Evolutionary conservation across 2,113 vertebrate genomes (phyloP), one percentile per base, ranked within the genome.

Genomic region (Platysternon megacephalum): DNA sequence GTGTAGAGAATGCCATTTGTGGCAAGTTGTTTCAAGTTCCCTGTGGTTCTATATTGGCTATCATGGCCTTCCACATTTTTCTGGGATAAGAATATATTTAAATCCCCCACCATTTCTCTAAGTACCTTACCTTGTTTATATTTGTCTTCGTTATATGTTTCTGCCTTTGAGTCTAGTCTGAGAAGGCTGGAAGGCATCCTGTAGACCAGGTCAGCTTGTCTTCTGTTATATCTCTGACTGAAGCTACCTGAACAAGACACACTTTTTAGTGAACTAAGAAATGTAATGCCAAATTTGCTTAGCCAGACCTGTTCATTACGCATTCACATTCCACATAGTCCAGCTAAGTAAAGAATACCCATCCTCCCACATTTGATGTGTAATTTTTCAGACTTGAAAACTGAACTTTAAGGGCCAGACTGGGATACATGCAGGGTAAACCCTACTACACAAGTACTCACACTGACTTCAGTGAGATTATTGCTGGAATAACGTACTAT

Each of bases 161-260:
- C 53, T 51, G 83, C 58, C 4, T 46, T 51, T 52, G 84, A 80
- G 9, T 90, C 56, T 58, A 44, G n/a, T 35, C 55, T 86, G 42
- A 51, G 16, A 11, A 39, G 19, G 53, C 49, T 81, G 21, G 91
- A 88, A 65, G 89, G 87, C 9, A 58, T 4, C 11, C 11, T 0
- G 5, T 55, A 78, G 61, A 4, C 52, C 49, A 86, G 85, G 48
- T 93, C 86, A 6, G 55, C 51, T 2, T 85, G 76, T 11, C 79
- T 81, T 65, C 89, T 90, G 82, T 16, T 55, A 5, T 2, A 39
- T n/a, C 96, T 95, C 85, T 11, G 85, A 56, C 92, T n/a, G 74
- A 94, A 87, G 48, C 72, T 86, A 24, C 44, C 96, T 98, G 26
- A 95, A 86, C 2, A 94, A 65, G 42, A 89, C 0, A 4, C 5